Conservation (phyloP, 2,888 invertebrate genomes). For the Capitulum mitella region DNA sequence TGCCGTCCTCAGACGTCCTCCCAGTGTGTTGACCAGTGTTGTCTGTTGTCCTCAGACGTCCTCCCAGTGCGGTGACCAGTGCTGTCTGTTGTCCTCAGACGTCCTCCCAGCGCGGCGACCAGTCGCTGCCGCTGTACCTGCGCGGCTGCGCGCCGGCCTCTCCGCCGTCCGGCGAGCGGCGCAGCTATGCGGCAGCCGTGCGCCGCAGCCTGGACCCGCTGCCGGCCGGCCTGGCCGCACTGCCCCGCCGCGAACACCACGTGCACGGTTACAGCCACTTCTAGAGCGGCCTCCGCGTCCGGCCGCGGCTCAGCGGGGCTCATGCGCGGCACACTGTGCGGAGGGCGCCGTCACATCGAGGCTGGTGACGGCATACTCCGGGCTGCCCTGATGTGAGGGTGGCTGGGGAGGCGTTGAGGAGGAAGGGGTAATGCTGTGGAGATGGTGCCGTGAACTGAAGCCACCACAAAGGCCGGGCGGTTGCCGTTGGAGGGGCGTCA, state of each 20-base stretch:
- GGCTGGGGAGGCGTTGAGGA: too few species aligned
- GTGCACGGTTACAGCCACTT: conserved; percentile 11
- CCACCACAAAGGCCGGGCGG: too few species aligned
- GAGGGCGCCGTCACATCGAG: too few species aligned
- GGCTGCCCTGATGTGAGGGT: too few species aligned
- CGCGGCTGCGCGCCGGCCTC: not conserved
- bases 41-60: not conserved
- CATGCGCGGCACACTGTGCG: too few species aligned
- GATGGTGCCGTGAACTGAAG: too few species aligned
- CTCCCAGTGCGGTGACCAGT: not conserved
- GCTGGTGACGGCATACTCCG: too few species aligned
- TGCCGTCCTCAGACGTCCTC: too few species aligned
- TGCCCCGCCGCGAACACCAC: not conserved
- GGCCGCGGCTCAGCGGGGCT: not conserved
- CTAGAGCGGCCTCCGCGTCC: not conserved
- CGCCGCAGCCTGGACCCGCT: not conserved
- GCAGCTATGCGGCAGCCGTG: not conserved
- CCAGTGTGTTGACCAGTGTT: too few species aligned
- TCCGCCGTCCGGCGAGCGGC: not conserved
- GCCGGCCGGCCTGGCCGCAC: not conserved
- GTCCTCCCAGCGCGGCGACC: not conserved
- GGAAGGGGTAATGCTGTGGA: too few species aligned
- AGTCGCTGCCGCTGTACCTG: not conserved
- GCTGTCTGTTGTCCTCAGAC: not conserved
- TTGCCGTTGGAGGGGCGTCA: too few species aligned